A percentile compares a stretch with the other conserved stretches of the same genome.
These are phyloP conservation scores for Malurus melanocephalus DNA, from an alignment of 2,113 vertebrate genomes.

Conservation along the genomic window DNA sequence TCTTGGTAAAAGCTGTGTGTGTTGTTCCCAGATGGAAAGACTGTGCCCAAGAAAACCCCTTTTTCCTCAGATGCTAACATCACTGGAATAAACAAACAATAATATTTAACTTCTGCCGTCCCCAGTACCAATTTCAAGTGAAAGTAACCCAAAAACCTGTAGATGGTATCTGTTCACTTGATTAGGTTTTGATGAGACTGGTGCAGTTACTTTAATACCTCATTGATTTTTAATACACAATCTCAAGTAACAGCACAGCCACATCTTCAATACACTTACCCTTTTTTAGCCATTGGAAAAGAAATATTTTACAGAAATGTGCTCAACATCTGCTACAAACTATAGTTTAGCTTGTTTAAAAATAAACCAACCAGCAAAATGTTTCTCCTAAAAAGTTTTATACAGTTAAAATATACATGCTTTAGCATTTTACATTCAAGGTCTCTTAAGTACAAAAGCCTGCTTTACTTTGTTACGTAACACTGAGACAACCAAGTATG, in stretches of 20 bases:
- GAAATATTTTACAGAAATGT: background rate
- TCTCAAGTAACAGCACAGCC: background rate
- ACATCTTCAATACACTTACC: background rate
- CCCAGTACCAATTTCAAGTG: background rate
- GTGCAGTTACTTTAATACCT: background rate
- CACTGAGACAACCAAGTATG: background rate
- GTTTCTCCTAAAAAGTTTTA: constrained; percentile 36
- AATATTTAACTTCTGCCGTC: background rate
- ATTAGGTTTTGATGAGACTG: background rate
- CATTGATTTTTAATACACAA: background rate
- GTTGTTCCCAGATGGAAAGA: background rate
- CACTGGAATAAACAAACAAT: background rate
- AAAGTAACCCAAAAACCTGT: background rate
- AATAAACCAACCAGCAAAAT: background rate
- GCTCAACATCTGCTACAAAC: background rate
- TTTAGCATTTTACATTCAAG: constrained; percentile 39
- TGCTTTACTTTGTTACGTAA: constrained; percentile 33
- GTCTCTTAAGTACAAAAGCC: constrained; percentile 15
- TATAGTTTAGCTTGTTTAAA: background rate
- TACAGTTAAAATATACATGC: constrained; percentile 67
- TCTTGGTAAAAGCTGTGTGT: background rate
- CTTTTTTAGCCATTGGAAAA: background rate
- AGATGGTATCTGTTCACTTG: background rate
- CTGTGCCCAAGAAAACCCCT: background rate
- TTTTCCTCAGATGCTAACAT: background rate